Evolutionary conservation across 2,888 invertebrate species (phyloP), one percentile per base, ranked within the genome.

Genomic region (Nomada lathburiana): DNA sequence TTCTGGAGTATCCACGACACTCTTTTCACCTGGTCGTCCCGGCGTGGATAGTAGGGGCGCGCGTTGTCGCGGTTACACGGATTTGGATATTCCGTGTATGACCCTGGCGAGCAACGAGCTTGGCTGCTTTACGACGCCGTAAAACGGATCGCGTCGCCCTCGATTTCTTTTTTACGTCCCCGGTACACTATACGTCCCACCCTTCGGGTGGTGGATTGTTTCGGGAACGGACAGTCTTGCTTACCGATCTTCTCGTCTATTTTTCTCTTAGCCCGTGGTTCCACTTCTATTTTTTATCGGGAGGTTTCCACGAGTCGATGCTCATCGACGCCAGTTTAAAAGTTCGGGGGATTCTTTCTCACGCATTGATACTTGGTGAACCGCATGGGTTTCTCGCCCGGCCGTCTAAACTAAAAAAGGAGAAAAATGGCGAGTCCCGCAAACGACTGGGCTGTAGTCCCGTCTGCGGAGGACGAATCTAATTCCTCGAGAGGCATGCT

Each of bases 381-480:
- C 36, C 0, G 36, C 36, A 7, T 5, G 36, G 7, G 7, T 36
- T 36, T 36, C 36, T 36, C 13, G n/a, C 13, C 47, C 47, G 1
- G 47, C 0, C 47, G 11, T 16, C 16, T 3, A 11, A 13, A 47
- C 13, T 47, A 16, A 47, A 13, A 16, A 47, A 13, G 10, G 16
- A 13, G 10, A 16, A 3, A 47, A 0, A 47, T 47, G 16, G 47
- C 11, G 13, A 26, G 26, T 23, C 26, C 13, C 10, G 13, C 23
- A 57, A 26, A 13, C 11, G 57, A 26, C 13, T 57, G 57, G 4
- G 26, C 20, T 11, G 23, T 13, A 11, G 13, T 80, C 86, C 83
- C 89, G 85, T 91, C 91, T 88, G 86, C 85, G 67, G 64, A 89
- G 88, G 89, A 85, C 83, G 77, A 84, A 85, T 87, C 84, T 86